Evolutionary conservation across 1,140 invertebrate genomes (phyloP).

Genomic region (Episyrphus balteatus): DNA sequence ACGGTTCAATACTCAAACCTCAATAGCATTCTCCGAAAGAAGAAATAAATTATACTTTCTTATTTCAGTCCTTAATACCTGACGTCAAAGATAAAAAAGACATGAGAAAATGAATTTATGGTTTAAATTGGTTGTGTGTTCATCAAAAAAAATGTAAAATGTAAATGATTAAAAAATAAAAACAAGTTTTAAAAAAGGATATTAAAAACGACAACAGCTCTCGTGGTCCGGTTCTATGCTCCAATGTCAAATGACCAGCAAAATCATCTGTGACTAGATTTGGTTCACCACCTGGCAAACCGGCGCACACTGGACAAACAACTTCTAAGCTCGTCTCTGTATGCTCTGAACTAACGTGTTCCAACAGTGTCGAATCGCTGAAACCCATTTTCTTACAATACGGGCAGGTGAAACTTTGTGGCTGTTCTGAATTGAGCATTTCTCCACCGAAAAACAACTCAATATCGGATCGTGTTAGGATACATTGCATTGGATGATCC

Average conservation of each 20-base stretch:
- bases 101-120: too few relatives aligned
- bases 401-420: constrained; percentile 92
- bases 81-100: too few relatives aligned
- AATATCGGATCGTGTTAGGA: constrained; percentile 91
- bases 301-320: constrained; percentile 94
- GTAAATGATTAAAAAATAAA: constrained; percentile 1
- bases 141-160: too few relatives aligned
- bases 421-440: constrained; percentile 74
- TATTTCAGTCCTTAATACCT: too few relatives aligned
- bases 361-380: constrained; percentile 80
- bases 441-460: constrained; percentile 95
- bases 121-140: too few relatives aligned
- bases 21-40: too few relatives aligned
- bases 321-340: constrained; percentile 40
- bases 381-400: constrained; percentile 94
- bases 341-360: constrained; percentile 69
- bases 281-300: constrained; percentile 88
- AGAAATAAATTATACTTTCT: too few relatives aligned
- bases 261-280: constrained; percentile 97
- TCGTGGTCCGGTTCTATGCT: constrained; percentile 79
- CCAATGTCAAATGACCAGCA: constrained; percentile 86
- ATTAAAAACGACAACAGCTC: constrained; percentile 78
- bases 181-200: constrained; percentile 43
- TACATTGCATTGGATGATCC: constrained; percentile 97
- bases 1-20: too few relatives aligned